Conservation (phyloP, 2,113 vertebrate species). For the Promerops cafer region DNA sequence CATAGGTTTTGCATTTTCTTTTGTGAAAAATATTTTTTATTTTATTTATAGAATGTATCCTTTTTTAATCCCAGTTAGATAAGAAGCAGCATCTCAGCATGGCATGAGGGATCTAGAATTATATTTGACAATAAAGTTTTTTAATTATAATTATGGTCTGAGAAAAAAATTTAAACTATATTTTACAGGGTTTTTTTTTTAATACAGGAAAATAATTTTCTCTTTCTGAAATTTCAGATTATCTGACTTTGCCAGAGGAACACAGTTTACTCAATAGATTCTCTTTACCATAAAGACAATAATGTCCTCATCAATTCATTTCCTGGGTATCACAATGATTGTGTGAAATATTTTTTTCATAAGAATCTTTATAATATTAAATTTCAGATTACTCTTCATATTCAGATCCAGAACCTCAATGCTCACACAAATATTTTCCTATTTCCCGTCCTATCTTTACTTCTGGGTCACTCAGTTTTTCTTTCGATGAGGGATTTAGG, state of each 20-base stretch:
- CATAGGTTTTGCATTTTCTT: not conserved
- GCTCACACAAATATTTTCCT: not conserved
- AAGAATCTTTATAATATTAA: not conserved
- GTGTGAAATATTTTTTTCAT: not conserved
- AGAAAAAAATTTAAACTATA: not conserved
- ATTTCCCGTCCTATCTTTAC: not conserved
- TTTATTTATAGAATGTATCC: not conserved
- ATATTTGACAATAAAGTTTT: not conserved
- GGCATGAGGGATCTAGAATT: not conserved
- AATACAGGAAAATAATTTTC: not conserved
- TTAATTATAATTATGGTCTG: not conserved
- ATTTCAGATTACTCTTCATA: not conserved
- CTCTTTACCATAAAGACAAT: not conserved
- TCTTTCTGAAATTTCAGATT: not conserved
- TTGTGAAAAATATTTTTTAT: not conserved
- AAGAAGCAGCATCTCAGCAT: not conserved
- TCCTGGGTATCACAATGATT: not conserved
- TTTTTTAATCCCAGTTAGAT: not conserved
- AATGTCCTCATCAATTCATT: not conserved
- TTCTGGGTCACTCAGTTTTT: not conserved
- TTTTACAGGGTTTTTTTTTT: not conserved
- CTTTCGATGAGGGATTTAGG: rapidly evolving
- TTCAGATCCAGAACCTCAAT: not conserved
- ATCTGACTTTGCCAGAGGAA: not conserved
- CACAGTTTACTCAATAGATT: not conserved